Percentiles rank a stretch among this genome's conserved stretches.
Evolutionary conservation across 2,797 vertebrate genomes (phyloP).

Genomic region (Acanthornis magna): DNA sequence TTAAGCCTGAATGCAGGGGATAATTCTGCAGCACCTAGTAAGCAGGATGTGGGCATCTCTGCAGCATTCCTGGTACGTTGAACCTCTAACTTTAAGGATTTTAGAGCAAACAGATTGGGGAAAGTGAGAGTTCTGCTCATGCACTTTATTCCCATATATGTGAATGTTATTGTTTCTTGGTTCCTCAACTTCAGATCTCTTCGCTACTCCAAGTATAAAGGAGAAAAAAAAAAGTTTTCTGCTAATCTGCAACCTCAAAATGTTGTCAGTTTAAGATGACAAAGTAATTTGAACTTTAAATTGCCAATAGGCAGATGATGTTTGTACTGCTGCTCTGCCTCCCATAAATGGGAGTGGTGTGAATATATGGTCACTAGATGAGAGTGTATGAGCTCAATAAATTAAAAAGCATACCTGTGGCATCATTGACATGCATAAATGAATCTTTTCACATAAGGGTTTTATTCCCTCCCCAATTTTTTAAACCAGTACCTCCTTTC

Average conservation of each 20-base stretch:
- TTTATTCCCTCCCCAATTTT: background rate
- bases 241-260: background rate
- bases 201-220: background rate
- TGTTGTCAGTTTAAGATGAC: background rate
- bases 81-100: background rate
- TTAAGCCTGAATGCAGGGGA: constrained; percentile 85
- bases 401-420: background rate
- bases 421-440: background rate
- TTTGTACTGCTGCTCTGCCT: background rate
- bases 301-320: background rate
- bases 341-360: background rate
- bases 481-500: background rate
- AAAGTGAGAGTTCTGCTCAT: background rate
- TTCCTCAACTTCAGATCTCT: background rate
- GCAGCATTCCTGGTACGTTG: constrained; percentile 94
- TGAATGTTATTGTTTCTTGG: background rate
- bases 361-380: background rate
- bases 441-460: background rate
- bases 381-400: background rate
- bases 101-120: background rate
- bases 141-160: background rate
- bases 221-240: background rate
- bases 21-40: constrained; percentile 77
- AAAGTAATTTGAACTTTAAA: background rate
- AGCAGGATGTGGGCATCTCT: constrained; percentile 98